A percentile compares a stretch with the other conserved stretches of the same genome.
Conservation (phyloP, 2,797 vertebrate genomes). For the Sarcophilus harrisii region DNA sequence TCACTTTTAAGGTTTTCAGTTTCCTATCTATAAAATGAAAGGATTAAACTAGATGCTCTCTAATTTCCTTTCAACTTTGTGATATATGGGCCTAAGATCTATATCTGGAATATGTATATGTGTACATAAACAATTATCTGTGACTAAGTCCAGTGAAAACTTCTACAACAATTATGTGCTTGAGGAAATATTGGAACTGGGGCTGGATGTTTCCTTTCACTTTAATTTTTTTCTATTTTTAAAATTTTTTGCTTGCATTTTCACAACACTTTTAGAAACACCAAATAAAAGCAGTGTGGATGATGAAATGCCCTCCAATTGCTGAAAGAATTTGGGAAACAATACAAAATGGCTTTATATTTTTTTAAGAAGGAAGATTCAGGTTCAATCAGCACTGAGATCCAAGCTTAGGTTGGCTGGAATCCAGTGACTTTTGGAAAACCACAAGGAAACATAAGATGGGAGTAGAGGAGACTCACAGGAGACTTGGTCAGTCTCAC, state of each 20-base stretch:
- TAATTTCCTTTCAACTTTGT: neutral
- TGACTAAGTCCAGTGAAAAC: neutral
- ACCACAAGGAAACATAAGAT: conserved; percentile 27
- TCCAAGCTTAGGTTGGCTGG: neutral
- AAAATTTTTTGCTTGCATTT: neutral
- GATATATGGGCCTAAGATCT: neutral
- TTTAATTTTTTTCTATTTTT: neutral
- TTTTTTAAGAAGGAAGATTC: neutral
- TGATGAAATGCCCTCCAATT: neutral
- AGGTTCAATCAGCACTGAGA: neutral
- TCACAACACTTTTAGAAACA: conserved; percentile 31
- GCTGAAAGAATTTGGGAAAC: neutral
- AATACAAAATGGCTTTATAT: neutral
- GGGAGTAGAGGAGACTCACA: neutral
- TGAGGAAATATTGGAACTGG: neutral
- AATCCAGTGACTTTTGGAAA: neutral
- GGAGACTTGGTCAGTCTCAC: neutral
- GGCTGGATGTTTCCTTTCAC: neutral
- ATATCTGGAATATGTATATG: neutral
- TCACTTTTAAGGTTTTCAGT: neutral
- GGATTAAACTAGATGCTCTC: neutral
- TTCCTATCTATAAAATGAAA: neutral
- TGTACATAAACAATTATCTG: neutral
- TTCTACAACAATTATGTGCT: neutral
- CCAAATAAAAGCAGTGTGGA: neutral